Conservation (phyloP, 37 sponge, comb jelly and placozoan species). For the Amphimedon queenslandica region DNA sequence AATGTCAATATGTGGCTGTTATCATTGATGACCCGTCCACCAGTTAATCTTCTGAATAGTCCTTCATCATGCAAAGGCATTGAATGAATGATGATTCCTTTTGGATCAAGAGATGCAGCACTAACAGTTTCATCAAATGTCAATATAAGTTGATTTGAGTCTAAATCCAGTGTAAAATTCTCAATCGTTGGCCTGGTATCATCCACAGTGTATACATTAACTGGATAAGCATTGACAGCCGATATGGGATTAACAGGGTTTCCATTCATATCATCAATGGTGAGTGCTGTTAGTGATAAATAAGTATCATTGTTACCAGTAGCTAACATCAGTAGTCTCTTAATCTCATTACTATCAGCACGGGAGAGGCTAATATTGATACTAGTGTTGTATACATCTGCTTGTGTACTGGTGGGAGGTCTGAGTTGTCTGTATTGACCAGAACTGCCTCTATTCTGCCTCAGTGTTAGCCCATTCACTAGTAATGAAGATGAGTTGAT, state of each 20-base stretch:
- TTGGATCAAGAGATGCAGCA: conserved; percentile 19
- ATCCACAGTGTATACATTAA: conserved; percentile 48
- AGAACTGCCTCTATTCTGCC: conserved; percentile 37
- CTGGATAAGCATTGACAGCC: conserved; percentile 38
- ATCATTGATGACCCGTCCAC: conserved; percentile 39
- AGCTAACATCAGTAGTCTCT: conserved; percentile 65
- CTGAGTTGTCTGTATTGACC: conserved; percentile 47
- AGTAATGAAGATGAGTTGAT: conserved; percentile 65
- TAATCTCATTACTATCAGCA: conserved; percentile 77
- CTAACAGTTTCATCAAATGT: conserved; percentile 86
- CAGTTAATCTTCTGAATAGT: neutral
- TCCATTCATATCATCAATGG: conserved; percentile 81
- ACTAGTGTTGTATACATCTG: conserved; percentile 29
- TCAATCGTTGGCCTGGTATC: conserved; percentile 35
- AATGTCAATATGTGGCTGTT: conserved; percentile 58
- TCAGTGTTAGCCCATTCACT: conserved; percentile 56
- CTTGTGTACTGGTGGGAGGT: conserved; percentile 23
- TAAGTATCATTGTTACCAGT: conserved; percentile 21
- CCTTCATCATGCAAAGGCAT: too few species aligned
- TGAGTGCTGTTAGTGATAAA: conserved; percentile 43
- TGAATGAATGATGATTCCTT: conserved; percentile 42
- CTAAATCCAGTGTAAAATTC: conserved; percentile 64
- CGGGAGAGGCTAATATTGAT: conserved; percentile 38
- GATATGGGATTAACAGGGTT: conserved; percentile 39
- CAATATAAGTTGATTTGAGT: conserved; percentile 54